These are phyloP conservation scores for Ameiurus melas DNA, from an alignment of 2,113 vertebrate genomes.

Conservation along the genomic window DNA sequence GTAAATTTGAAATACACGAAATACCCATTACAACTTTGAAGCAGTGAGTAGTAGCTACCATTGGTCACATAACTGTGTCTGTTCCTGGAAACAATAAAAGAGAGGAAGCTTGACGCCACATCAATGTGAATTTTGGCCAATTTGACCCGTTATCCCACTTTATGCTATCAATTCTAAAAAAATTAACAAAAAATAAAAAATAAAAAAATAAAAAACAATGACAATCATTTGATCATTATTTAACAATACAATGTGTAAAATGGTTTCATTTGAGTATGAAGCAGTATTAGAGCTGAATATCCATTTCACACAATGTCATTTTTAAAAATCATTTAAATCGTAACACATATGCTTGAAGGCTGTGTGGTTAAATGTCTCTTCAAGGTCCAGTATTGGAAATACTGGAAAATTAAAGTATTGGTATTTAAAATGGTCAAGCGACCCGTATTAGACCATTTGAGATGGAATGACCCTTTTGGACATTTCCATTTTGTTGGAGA, in stretches of 20 bases:
- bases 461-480: background rate
- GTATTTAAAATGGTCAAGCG: no score
- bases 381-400: no score
- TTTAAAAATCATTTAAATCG: background rate
- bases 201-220: background rate
- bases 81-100: background rate
- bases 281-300: background rate
- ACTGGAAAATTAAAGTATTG: no score
- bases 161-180: background rate
- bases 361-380: background rate
- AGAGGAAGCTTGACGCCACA: background rate
- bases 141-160: background rate
- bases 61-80: background rate
- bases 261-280: background rate
- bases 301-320: background rate
- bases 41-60: background rate
- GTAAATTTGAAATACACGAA: slow-evolving; percentile 7
- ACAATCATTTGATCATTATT: background rate
- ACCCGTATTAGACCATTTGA: no score
- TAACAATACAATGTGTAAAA: background rate
- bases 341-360: background rate
- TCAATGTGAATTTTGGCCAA: background rate
- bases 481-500: background rate
- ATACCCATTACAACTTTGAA: background rate
- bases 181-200: no score